Evolutionary conservation across 1,140 invertebrate genomes (phyloP).

Genomic region (Chrysoperla carnea): DNA sequence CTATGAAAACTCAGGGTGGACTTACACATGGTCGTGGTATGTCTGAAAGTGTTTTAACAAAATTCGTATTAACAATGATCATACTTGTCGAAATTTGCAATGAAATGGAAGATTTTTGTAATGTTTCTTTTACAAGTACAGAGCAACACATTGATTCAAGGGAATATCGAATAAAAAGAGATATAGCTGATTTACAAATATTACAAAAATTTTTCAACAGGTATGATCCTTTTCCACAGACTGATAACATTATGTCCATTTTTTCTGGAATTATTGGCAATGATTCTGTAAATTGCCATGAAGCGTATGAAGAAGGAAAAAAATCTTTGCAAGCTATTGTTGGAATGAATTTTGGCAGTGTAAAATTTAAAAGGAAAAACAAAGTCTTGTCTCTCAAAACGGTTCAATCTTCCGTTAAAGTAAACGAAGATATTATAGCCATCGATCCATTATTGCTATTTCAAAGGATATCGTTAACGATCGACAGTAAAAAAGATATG

Average conservation of each 20-base stretch:
- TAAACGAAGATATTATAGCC: constrained; percentile 14
- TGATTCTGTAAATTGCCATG: constrained; percentile 12
- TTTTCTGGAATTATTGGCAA: constrained; percentile 10
- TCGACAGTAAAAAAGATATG: constrained; percentile 10
- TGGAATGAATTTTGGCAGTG: constrained; percentile 12
- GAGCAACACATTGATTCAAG: constrained; percentile 20
- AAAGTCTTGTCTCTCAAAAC: constrained; percentile 11
- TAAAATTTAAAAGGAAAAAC: constrained; percentile 10
- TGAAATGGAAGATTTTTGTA: constrained; percentile 14
- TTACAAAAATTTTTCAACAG: constrained; percentile 10
- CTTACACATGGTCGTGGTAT: constrained; percentile 17
- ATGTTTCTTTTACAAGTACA: constrained; percentile 11
- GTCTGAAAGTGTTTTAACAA: constrained; percentile 17
- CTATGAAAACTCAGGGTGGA: constrained; percentile 19
- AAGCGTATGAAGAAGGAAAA: constrained; percentile 12
- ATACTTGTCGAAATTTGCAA: constrained; percentile 12
- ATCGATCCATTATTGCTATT: constrained; percentile 19
- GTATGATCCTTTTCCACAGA: constrained; percentile 13
- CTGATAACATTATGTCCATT: constrained; percentile 14
- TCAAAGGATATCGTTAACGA: constrained; percentile 16
- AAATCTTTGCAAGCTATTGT: constrained; percentile 11
- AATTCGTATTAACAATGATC: constrained; percentile 13
- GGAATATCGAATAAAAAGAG: constrained; percentile 14
- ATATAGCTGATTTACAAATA: constrained; percentile 10
- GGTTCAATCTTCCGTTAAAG: constrained; percentile 8